A percentile compares a stretch with the other conserved stretches of the same genome.
Conservation (phyloP, 2,113 vertebrate genomes). For the Hippocampus barbouri region DNA sequence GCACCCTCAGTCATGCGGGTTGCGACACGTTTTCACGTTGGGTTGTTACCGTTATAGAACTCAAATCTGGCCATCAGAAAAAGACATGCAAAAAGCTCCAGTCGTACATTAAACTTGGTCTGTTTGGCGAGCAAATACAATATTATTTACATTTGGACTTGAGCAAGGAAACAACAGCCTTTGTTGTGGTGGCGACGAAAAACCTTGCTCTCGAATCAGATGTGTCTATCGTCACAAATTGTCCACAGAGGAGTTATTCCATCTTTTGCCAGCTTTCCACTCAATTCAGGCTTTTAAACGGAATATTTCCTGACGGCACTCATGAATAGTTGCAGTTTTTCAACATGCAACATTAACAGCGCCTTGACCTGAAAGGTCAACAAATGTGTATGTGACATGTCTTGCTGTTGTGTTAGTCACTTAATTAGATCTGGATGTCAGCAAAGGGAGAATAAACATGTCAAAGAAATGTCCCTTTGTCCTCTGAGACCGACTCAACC, state of each 20-base stretch:
- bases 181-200: conserved; percentile 13
- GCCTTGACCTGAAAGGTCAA: conserved; percentile 29
- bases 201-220: neutral
- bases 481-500: conserved; percentile 26
- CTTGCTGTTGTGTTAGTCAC: conserved; percentile 11
- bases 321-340: conserved; percentile 26
- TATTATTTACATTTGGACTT: conserved; percentile 71
- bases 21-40: conserved; percentile 71
- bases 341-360: conserved; percentile 56
- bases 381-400: conserved; percentile 5
- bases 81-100: conserved; percentile 87
- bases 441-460: conserved; percentile 10
- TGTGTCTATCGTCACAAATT: conserved; percentile 40
- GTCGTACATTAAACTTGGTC: conserved; percentile 65
- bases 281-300: neutral
- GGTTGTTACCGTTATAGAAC: conserved; percentile 68
- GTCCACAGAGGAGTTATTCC: conserved; percentile 31
- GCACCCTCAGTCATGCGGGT: conserved; percentile 83
- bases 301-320: conserved; percentile 2
- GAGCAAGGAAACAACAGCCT: conserved; percentile 48
- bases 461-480: conserved; percentile 22
- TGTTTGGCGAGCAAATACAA: conserved; percentile 76
- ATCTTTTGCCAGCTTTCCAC: conserved; percentile 19
- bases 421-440: conserved; percentile 17
- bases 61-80: conserved; percentile 75